A percentile compares a stretch with the other conserved stretches of the same genome.
phyloP scores from a whole-genome alignment of 35 echinoderm and acorn worm species.

The Lytechinus variegatus region DNA sequence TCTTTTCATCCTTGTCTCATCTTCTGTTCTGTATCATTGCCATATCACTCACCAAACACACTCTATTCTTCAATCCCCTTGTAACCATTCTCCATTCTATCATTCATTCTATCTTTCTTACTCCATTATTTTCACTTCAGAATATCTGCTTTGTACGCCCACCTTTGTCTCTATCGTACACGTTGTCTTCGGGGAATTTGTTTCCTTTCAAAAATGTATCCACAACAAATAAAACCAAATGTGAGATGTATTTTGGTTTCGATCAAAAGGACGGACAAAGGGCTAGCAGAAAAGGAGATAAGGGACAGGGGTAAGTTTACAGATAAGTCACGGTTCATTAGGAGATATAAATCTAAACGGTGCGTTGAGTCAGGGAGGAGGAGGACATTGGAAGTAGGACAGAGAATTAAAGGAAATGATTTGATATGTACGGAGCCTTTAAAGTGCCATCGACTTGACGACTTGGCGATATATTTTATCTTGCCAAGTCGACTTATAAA shows the following conservation, averaged over 20 bases:
- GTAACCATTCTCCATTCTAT: neutral
- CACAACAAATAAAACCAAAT: neutral
- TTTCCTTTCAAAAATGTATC: neutral
- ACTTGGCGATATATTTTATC: too few relatives aligned
- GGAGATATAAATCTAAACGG: neutral
- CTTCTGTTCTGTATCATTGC: neutral
- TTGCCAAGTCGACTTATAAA: too few relatives aligned
- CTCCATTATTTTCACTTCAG: neutral
- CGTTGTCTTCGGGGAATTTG: neutral
- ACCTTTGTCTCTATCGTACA: neutral
- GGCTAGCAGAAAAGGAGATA: neutral
- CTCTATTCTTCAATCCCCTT: neutral
- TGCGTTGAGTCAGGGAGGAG: neutral
- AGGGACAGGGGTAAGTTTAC: neutral
- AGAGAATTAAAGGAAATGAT: neutral
- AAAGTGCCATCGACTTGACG: too few relatives aligned
- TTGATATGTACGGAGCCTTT: too few relatives aligned
- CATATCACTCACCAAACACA: neutral
- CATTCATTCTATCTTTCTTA: constrained; percentile 18
- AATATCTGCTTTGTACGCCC: constrained; percentile 1
- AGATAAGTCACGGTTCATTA: constrained; percentile 11
- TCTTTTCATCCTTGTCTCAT: neutral
- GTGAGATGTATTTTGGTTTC: neutral
- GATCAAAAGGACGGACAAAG: constrained; percentile 5
- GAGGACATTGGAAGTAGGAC: neutral